Conservation (phyloP, 2,888 invertebrate genomes). For the Drosophila nr. medialis region DNA sequence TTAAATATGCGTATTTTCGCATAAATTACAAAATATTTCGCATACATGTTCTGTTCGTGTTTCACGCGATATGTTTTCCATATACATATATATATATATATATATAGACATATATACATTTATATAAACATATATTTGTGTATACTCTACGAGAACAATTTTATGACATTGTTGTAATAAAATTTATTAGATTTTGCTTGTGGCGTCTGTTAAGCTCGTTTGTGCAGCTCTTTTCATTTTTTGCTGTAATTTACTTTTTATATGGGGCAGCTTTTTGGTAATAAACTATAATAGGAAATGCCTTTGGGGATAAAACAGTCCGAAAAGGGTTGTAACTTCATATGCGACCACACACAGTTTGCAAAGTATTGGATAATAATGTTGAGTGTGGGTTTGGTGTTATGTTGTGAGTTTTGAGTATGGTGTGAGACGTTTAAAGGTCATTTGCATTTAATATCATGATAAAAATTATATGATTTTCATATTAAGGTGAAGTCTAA, state of each 20-base stretch:
- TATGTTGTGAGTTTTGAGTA: background rate
- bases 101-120: slow-evolving; percentile 16
- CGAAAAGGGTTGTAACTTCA: slow-evolving; percentile 37
- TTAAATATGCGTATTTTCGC: slow-evolving; percentile 77
- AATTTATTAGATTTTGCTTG: slow-evolving; percentile 74
- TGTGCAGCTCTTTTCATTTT: slow-evolving; percentile 40
- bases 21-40: slow-evolving; percentile 75
- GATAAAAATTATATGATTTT: background rate
- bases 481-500: background rate
- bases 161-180: slow-evolving; percentile 76
- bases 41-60: slow-evolving; percentile 59
- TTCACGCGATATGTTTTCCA: slow-evolving; percentile 57
- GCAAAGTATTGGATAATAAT: slow-evolving; percentile 26
- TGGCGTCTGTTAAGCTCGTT: slow-evolving; percentile 62
- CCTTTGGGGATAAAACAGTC: slow-evolving; percentile 45
- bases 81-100: slow-evolving; percentile 15
- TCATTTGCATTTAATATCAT: slow-evolving; percentile 15
- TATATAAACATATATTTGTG: slow-evolving; percentile 14
- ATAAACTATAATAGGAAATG: slow-evolving; percentile 74
- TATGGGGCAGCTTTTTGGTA: slow-evolving; percentile 61
- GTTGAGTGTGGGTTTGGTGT: slow-evolving; percentile 2
- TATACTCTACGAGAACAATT: slow-evolving; percentile 38
- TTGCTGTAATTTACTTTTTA: slow-evolving; percentile 68
- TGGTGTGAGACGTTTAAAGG: slow-evolving; percentile 3
- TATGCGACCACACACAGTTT: slow-evolving; percentile 18